phyloP scores from a whole-genome alignment of 2,113 vertebrate genomes.

The Pteropus alecto region DNA sequence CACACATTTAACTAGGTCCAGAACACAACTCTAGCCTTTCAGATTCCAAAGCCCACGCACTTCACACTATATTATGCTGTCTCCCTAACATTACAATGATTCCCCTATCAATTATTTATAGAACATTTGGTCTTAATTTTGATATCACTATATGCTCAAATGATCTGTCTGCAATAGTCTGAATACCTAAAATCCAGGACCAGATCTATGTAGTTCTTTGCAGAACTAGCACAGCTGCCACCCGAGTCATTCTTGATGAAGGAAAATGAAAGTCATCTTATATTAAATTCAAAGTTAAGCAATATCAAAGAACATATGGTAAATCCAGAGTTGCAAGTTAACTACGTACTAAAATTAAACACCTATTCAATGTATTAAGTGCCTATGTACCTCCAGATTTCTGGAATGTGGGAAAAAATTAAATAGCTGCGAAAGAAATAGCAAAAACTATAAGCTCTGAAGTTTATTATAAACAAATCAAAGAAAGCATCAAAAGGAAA shows the following conservation, averaged over 20 bases:
- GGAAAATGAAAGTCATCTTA: not conserved
- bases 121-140: not conserved
- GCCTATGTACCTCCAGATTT: not conserved
- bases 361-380: not conserved
- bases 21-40: not conserved
- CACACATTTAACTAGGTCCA: not conserved
- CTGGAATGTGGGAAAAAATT: not conserved
- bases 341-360: not conserved
- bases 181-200: not conserved
- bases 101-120: not conserved
- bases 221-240: not conserved
- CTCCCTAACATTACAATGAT: not conserved
- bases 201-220: not conserved
- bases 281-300: constrained; percentile 8
- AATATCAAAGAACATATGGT: not conserved
- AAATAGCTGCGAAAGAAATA: constrained; percentile 14
- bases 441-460: not conserved
- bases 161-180: not conserved
- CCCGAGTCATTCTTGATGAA: not conserved
- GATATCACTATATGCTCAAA: not conserved
- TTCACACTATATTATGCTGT: not conserved
- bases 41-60: not conserved
- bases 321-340: not conserved
- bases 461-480: constrained; percentile 30
- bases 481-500: constrained; percentile 26